Base-by-base conservation (phyloP, 2,113 vertebrate species). In the Helogale parvula region DNA sequence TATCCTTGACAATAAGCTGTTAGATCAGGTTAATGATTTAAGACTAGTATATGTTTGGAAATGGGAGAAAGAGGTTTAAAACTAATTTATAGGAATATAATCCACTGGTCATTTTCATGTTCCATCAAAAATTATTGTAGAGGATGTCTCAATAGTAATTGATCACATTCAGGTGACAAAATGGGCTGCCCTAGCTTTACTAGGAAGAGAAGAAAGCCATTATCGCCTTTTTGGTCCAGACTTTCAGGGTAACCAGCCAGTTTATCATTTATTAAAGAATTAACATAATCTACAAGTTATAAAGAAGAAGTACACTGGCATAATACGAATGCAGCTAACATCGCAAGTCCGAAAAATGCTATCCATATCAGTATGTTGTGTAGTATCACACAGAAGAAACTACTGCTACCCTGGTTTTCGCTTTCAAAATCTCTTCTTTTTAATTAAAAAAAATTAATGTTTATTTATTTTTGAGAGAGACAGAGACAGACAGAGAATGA, bases 51-150 rank as follows among this genome's bases (percentile, higher is more conserved):
- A 82, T 98, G 93, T 98, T 98, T 97, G 97, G 94, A 85, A 98
- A 96, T 63, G 83, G 17, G 57, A 97, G 97, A 66, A 88, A 63
- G 68, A 88, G 23, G 21, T 74, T 97, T 97, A 95, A 96, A 93
- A 88, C 47, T 97, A 97, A 98, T 98, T 98, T 97, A 98, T 97
- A 94, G 97, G 90, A 97, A 98, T 98, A 98, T 97, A 98, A 98
- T 98, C 85, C 0, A 4, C 21, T 97, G 92, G 52, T 93, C 79
- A 97, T 98, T 97, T 98, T 97, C 79, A 93, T 17, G 54, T 98
- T 98, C 98, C 95, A 97, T 96, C 98, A 96, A 92, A 98, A 97
- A 98, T 93, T 87, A 98, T 95, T 98, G 98, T 71, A 96, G 93
- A 97, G 92, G 68, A 86, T 96, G 87, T 96, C 95, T 80, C 93